Evolutionary conservation across 1,140 invertebrate species (phyloP), one percentile per base, ranked within the genome.

Genomic region (Marisa cornuarietis): DNA sequence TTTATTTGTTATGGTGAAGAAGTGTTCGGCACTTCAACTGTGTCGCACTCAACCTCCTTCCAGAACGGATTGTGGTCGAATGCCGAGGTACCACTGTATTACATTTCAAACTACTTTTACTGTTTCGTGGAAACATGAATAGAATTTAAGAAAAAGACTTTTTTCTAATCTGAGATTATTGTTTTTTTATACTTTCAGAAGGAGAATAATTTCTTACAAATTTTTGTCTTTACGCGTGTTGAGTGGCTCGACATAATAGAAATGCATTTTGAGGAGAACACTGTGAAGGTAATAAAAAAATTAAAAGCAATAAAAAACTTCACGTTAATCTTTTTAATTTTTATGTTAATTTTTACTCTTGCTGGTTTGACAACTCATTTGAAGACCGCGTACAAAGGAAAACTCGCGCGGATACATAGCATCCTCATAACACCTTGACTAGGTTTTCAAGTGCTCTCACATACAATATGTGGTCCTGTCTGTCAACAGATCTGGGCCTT

Each of bases 181-280:
- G 22, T 20, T 71, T 18, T 73, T 24, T 71, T 54, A 58, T 22
- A 54, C 54, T 80, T 80, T 61, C 81, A 87, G 86, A 76, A 84
- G 20, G 79, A 82, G 20, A 65, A 79, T 20, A 75, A 85, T 14
- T 88, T 87, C 79, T 58, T 88, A 2, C 80, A 85, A 61, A 83
- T 88, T 51, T 85, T 85, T 73, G 83, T 79, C 16, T 84, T 86
- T 71, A 88, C 87, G 9, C 77, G 83, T 73, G 84, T 83, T 14
- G 85, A 88, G 79, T 88, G 87, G 87, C 69, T 88, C 31, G 87
- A 88, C 65, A 81, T 88, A 0, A 81, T 87, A 18, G 87, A 88
- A 78, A 84, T 88, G 31, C 69, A 78, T 72, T 79, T 84, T 13
- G 54, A 62, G n/a, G 79, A 81, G 18, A 80, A 80, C 22, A 74